Percentiles rank a stretch among this genome's conserved stretches.
Evolutionary conservation across 2,797 vertebrate species (phyloP).

Genomic region (Chloroceryle amazona): DNA sequence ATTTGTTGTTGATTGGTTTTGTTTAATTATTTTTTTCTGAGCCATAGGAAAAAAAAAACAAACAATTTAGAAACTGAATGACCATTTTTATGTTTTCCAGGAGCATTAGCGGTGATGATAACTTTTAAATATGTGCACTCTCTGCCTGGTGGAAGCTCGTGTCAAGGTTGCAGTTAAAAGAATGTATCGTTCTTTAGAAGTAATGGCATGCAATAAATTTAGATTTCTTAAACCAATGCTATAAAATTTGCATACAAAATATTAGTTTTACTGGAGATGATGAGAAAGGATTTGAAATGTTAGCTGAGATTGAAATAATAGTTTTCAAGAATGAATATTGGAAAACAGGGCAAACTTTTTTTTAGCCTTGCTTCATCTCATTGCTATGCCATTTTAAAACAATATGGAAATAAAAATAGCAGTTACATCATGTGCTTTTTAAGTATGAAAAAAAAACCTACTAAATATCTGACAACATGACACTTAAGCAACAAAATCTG

Average conservation of each 20-base stretch:
- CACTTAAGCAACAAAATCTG: not conserved
- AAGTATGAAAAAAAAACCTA: not conserved
- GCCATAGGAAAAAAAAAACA: not conserved
- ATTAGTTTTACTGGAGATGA: not conserved
- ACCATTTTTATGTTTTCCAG: not conserved
- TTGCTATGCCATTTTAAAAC: not conserved
- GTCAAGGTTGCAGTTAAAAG: not conserved
- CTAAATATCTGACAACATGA: not conserved
- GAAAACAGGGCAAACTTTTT: not conserved
- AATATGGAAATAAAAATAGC: not conserved
- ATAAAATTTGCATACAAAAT: not conserved
- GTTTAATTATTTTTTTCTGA: not conserved
- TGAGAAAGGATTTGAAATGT: not conserved
- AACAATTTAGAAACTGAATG: not conserved
- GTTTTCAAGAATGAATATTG: not conserved
- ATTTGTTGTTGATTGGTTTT: not conserved
- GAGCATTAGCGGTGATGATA: not conserved
- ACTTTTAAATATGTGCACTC: not conserved
- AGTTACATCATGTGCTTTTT: not conserved
- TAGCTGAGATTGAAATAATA: not conserved
- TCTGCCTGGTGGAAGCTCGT: not conserved
- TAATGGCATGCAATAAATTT: not conserved
- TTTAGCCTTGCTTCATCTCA: not conserved
- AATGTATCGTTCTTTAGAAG: not conserved
- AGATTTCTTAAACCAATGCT: not conserved